Conservation (phyloP, 2,888 invertebrate genomes). For the Pseudanteris insignis region DNA sequence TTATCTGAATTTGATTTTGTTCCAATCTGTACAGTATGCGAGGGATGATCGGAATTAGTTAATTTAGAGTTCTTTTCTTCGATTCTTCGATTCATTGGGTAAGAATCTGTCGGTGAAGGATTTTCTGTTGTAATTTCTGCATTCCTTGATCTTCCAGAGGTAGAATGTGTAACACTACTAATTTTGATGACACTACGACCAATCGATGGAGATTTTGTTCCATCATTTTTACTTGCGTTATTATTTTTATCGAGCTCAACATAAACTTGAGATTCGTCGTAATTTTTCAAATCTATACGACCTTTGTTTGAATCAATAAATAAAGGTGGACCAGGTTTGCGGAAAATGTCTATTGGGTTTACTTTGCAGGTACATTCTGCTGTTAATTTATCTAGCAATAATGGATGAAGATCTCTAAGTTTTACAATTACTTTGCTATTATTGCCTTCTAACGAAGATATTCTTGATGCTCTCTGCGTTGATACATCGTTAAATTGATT, state of each 20-base stretch:
- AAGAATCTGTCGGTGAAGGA: slow-evolving; percentile 23
- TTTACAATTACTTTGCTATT: slow-evolving; percentile 71
- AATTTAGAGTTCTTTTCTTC: slow-evolving; percentile 37
- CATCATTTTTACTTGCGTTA: slow-evolving; percentile 42
- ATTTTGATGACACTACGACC: slow-evolving; percentile 10
- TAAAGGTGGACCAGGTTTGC: slow-evolving; percentile 54
- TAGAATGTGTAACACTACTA: slow-evolving; percentile 4
- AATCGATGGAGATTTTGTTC: slow-evolving; percentile 26
- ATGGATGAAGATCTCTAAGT: slow-evolving; percentile 77
- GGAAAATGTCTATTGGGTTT: slow-evolving; percentile 60
- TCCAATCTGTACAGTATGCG: slow-evolving; percentile 25
- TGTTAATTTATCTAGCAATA: slow-evolving; percentile 76
- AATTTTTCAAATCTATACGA: slow-evolving; percentile 58
- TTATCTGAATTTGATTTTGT: slow-evolving; percentile 10
- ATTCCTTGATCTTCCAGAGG: neutral
- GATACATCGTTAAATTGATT: slow-evolving; percentile 48
- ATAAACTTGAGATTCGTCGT: slow-evolving; percentile 63
- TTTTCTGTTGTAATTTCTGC: slow-evolving; percentile 6
- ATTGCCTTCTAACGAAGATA: slow-evolving; percentile 50
- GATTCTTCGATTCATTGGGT: slow-evolving; percentile 16
- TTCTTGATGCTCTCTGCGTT: slow-evolving; percentile 43
- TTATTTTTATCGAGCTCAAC: slow-evolving; percentile 58
- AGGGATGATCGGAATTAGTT: slow-evolving; percentile 29
- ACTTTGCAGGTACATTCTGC: slow-evolving; percentile 76
- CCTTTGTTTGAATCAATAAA: slow-evolving; percentile 58